Base-by-base conservation (phyloP, 2,113 vertebrate species). In the Triplophysa tibetana region DNA sequence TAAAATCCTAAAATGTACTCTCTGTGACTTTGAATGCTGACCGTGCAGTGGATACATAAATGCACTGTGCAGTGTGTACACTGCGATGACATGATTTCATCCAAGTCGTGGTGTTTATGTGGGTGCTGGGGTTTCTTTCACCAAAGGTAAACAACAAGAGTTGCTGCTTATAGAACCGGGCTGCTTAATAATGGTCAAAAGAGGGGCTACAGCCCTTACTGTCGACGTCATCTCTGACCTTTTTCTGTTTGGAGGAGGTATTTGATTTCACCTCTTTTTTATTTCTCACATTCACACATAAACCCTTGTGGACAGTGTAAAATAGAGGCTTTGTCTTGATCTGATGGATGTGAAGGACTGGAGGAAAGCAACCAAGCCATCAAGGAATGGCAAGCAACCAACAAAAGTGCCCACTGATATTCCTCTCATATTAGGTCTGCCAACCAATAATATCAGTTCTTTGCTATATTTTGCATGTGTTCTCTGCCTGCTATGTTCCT, bases 181-280 rank as follows among this genome's bases (percentile, higher is more conserved):
- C 80, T 81, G 88, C 89, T 90, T 89, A 90, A 88, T 85, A 86
- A 88, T 82, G 82, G 90, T 89, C 84, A 85, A 84, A 70, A 86
- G 82, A 86, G 88, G 89, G 82, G 80, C 85, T 23, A 14, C 2
- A 80, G 66, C 76, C 85, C 83, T 85, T 77, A 82, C 88, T 82
- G 75, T 82, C 81, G 89, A 89, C 93, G 91, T 94, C 93, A 93
- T 91, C 88, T 87, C 88, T 91, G 91, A 92, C 89, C 90, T 91
- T 91, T 92, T 91, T 80, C 88, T 94, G 92, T 93, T 93, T 93
- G 86, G 88, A 89, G 17, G 93, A 91, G 86, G 89, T 89, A 90
- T 93, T 90, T 89, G 79, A 89, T 92, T 93, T 93, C 89, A 88
- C 62, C 84, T 86, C 63, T 85, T 85, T 54, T 84, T 84, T 88